phyloP scores from a whole-genome alignment of 2,888 invertebrate genomes.

The Sarcophaga carnaria region DNA sequence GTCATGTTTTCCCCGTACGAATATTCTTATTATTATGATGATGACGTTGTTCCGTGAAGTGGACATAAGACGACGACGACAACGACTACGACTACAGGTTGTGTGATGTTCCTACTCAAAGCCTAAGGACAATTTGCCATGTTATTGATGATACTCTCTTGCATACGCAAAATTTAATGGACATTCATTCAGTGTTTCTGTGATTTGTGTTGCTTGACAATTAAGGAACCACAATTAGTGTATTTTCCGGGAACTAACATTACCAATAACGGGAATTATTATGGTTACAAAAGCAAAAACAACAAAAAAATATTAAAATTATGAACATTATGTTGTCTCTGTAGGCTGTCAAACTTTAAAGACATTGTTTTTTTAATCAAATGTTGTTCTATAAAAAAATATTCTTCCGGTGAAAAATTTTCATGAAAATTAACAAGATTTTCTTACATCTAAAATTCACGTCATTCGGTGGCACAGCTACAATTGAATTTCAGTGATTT shows the following conservation, averaged over 20 bases:
- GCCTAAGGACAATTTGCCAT: slow-evolving; percentile 38
- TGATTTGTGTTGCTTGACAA: slow-evolving; percentile 26
- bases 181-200: background rate
- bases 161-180: background rate
- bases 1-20: slow-evolving; percentile 10
- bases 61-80: slow-evolving; percentile 4
- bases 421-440: too few relatives aligned
- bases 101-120: background rate
- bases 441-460: too few relatives aligned
- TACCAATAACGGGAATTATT: background rate
- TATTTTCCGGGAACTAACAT: background rate
- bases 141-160: slow-evolving; percentile 20
- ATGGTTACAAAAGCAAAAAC: too few relatives aligned
- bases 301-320: background rate
- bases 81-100: background rate
- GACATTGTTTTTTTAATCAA: too few relatives aligned
- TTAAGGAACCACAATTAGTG: slow-evolving; percentile 16
- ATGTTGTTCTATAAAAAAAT: too few relatives aligned
- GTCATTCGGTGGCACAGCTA: too few relatives aligned
- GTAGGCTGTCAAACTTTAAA: too few relatives aligned
- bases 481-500: too few relatives aligned
- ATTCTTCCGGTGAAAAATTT: too few relatives aligned
- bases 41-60: slow-evolving; percentile 14
- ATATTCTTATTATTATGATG: slow-evolving; percentile 15
- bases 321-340: too few relatives aligned